Percentiles rank a stretch among this genome's conserved stretches.
phyloP scores from a whole-genome alignment of 2,888 invertebrate genomes.

The Nemotelus nigrinus region DNA sequence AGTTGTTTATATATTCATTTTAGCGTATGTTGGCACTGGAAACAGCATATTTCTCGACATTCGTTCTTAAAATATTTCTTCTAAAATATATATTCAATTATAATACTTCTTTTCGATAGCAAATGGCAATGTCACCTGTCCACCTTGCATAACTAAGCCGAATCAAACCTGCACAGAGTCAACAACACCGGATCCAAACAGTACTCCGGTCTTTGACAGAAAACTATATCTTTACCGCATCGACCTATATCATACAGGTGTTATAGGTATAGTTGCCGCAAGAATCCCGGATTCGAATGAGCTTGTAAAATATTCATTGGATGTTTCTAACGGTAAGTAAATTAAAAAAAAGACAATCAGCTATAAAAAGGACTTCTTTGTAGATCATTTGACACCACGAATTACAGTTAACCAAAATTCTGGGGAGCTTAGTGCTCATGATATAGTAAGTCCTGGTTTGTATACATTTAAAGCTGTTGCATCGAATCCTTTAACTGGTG shows the following conservation, averaged over 20 bases:
- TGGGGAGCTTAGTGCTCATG: slow-evolving; percentile 53
- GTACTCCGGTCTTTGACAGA: slow-evolving; percentile 49
- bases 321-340: slow-evolving; percentile 51
- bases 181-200: slow-evolving; percentile 18
- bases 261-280: slow-evolving; percentile 52
- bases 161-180: slow-evolving; percentile 37
- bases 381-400: slow-evolving; percentile 51
- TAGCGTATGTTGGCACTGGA: no score
- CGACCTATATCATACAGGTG: slow-evolving; percentile 51
- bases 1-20: no score
- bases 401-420: slow-evolving; percentile 50
- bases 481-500: slow-evolving; percentile 49
- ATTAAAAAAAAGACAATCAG: not conserved
- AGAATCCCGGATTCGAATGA: slow-evolving; percentile 45
- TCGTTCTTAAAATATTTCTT: not conserved
- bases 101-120: not conserved
- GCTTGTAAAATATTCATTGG: slow-evolving; percentile 50
- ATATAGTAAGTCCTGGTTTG: slow-evolving; percentile 51
- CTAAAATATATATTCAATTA: not conserved
- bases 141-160: slow-evolving; percentile 29
- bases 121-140: slow-evolving; percentile 20
- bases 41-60: no score
- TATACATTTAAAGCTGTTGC: slow-evolving; percentile 54
- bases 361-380: not conserved
- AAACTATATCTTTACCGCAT: slow-evolving; percentile 48